phyloP scores from a whole-genome alignment of 2,113 vertebrate genomes.

The Typhlomys cinereus region DNA sequence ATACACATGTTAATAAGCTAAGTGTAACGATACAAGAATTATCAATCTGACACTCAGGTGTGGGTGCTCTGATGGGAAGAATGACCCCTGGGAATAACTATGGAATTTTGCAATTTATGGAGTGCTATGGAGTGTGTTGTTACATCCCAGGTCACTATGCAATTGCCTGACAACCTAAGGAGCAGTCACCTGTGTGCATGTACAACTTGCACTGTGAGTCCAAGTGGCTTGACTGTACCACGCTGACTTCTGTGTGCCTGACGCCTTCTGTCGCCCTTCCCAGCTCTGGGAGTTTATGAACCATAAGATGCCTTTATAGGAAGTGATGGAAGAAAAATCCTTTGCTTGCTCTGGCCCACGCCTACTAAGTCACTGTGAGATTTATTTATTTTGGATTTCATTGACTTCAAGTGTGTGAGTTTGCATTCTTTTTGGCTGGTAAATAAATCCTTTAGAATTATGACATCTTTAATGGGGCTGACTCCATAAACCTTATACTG shows the following conservation, averaged over 20 bases:
- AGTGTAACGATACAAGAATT: neutral
- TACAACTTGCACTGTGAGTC: neutral
- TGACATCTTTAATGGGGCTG: neutral
- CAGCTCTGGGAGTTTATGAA: neutral
- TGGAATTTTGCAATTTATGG: neutral
- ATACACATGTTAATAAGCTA: neutral
- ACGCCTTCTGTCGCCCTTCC: neutral
- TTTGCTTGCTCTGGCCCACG: neutral
- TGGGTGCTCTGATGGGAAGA: neutral
- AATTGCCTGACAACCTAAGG: neutral
- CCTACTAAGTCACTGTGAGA: constrained; percentile 17
- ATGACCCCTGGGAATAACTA: neutral
- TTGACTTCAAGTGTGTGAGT: neutral
- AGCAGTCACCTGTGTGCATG: neutral
- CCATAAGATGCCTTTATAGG: neutral
- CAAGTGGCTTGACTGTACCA: neutral
- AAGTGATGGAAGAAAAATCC: neutral
- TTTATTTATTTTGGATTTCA: neutral
- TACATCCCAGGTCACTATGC: neutral
- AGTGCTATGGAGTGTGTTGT: neutral
- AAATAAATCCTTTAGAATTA: neutral
- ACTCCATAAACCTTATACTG: neutral
- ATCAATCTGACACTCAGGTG: neutral
- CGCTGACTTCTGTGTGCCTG: neutral
- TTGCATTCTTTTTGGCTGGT: neutral